These are phyloP conservation scores for Diplodus puntazzo DNA, from an alignment of 2,797 vertebrate species.

Conservation along the genomic window DNA sequence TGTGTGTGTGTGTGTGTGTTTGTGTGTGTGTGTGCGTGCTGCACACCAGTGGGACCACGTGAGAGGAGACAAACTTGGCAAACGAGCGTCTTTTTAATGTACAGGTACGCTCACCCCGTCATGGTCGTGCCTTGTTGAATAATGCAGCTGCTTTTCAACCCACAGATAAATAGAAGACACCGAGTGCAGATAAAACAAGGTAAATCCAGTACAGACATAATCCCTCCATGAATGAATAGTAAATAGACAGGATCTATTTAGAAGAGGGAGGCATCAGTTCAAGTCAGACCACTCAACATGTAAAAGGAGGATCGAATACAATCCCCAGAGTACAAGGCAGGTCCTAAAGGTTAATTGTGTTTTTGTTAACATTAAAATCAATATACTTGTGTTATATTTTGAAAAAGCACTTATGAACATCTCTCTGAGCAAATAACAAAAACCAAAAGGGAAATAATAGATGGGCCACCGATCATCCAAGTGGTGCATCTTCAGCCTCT, in stretches of 20 bases:
- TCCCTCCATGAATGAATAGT: background rate
- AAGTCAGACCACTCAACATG: background rate
- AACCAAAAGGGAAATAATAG: background rate
- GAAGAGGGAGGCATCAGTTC: background rate
- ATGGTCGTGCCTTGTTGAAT: background rate
- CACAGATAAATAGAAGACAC: background rate
- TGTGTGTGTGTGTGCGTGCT: background rate
- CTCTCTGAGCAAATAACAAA: background rate
- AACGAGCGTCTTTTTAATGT: background rate
- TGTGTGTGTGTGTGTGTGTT: constrained; percentile 14
- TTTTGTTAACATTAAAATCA: constrained; percentile 7
- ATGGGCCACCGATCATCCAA: background rate
- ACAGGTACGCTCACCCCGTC: background rate
- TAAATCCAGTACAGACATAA: background rate
- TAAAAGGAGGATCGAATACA: background rate
- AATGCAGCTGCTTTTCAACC: constrained; percentile 2
- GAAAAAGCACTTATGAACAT: constrained; percentile 7
- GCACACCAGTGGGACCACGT: background rate
- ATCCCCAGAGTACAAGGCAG: background rate
- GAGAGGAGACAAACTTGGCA: constrained; percentile 12
- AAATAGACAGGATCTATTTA: constrained; percentile 6
- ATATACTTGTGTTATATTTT: background rate
- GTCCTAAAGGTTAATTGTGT: background rate
- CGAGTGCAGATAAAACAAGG: background rate
- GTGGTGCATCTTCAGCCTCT: background rate